These are phyloP conservation scores for Phrynocephalus versicolor DNA, from an alignment of 2,113 vertebrate genomes.

Conservation along the genomic window DNA sequence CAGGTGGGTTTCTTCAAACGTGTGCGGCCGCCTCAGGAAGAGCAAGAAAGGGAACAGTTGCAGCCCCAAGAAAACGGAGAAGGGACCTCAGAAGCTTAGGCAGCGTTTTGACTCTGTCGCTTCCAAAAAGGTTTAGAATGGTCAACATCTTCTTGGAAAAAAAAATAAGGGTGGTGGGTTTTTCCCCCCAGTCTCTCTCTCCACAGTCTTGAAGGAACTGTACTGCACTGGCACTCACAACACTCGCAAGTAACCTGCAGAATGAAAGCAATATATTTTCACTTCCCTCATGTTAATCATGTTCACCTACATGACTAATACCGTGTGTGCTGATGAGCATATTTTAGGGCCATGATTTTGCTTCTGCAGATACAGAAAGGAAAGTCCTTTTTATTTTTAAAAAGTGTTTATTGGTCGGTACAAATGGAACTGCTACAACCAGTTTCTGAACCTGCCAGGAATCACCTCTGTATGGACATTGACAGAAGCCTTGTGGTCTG, in stretches of 20 bases:
- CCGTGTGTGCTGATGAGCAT: slow-evolving; percentile 43
- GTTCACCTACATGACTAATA: slow-evolving; percentile 35
- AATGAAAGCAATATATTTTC: slow-evolving; percentile 50
- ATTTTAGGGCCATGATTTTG: slow-evolving; percentile 45
- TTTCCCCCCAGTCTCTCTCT: no score
- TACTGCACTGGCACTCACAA: slow-evolving; percentile 37
- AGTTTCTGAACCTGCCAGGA: slow-evolving; percentile 37
- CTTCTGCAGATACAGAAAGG: slow-evolving; percentile 30
- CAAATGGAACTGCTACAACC: slow-evolving; percentile 19
- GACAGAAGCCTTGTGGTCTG: fast-evolving
- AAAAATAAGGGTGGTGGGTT: no score
- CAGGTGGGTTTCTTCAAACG: slow-evolving; percentile 98
- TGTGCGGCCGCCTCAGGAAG: slow-evolving; percentile 93
- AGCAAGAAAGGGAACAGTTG: slow-evolving; percentile 93
- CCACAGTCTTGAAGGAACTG: no score
- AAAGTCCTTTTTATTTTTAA: neutral
- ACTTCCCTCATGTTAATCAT: slow-evolving; percentile 17
- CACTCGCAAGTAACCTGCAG: slow-evolving; percentile 32
- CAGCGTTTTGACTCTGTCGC: slow-evolving; percentile 57
- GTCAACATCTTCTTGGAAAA: slow-evolving; percentile 18
- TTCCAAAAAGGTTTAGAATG: slow-evolving; percentile 39
- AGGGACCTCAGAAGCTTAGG: slow-evolving; percentile 87
- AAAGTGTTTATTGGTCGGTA: neutral
- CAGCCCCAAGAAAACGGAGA: slow-evolving; percentile 94
- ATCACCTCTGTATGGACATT: slow-evolving; percentile 2